These are phyloP conservation scores for Anabas testudineus DNA, from an alignment of 2,797 vertebrate genomes.

Conservation along the genomic window DNA sequence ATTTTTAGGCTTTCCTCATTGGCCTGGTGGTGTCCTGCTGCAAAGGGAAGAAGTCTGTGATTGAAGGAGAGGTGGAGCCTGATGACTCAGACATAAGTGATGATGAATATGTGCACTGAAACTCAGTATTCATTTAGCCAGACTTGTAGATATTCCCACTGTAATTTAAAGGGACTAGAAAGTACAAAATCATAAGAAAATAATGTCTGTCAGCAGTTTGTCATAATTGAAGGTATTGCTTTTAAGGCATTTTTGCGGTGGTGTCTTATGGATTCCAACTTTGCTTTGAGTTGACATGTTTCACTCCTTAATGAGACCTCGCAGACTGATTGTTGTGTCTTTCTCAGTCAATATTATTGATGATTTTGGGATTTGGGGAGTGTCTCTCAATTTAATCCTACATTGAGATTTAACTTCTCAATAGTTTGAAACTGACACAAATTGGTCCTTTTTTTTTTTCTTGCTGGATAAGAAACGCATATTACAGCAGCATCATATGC, in stretches of 20 bases:
- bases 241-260: slow-evolving; percentile 34
- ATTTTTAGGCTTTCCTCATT: slow-evolving; percentile 90
- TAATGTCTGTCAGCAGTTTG: slow-evolving; percentile 31
- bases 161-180: slow-evolving; percentile 54
- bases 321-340: slow-evolving; percentile 57
- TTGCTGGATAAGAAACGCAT: slow-evolving; percentile 16
- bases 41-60: slow-evolving; percentile 97
- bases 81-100: slow-evolving; percentile 97
- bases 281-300: slow-evolving; percentile 41
- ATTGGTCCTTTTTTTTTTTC: slow-evolving; percentile 60
- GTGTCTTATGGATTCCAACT: slow-evolving; percentile 28
- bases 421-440: slow-evolving; percentile 49
- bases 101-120: slow-evolving; percentile 89
- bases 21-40: slow-evolving; percentile 95
- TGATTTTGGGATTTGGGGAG: slow-evolving; percentile 62
- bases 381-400: slow-evolving; percentile 47
- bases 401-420: slow-evolving; percentile 53
- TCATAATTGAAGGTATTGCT: slow-evolving; percentile 42
- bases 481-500: slow-evolving; percentile 9
- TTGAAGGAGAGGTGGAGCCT: slow-evolving; percentile 95
- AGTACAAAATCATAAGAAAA: slow-evolving; percentile 46
- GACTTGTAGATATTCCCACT: slow-evolving; percentile 24
- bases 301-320: slow-evolving; percentile 45
- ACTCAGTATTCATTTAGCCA: not conserved
- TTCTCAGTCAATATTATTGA: slow-evolving; percentile 61